A percentile compares a stretch with the other conserved stretches of the same genome.
These are phyloP conservation scores for Dasyornis broadbenti DNA, from an alignment of 2,113 vertebrate species.

Conservation along the genomic window DNA sequence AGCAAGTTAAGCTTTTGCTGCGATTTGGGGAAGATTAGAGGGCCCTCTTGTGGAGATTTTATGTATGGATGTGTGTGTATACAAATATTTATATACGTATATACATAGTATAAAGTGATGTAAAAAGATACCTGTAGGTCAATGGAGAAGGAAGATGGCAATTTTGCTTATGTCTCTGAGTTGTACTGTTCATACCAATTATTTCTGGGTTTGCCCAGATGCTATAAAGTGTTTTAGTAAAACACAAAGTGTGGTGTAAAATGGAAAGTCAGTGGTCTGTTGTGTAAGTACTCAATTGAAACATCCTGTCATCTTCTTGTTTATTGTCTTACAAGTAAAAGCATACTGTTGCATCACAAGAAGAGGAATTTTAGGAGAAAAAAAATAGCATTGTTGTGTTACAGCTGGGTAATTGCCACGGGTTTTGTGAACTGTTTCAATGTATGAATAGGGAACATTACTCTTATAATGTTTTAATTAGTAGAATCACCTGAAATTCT, in stretches of 20 bases:
- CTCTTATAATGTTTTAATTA: not conserved
- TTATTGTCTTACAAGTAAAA: not conserved
- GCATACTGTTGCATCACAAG: not conserved
- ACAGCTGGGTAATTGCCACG: not conserved
- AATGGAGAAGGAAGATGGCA: not conserved
- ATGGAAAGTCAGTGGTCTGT: not conserved
- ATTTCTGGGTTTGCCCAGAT: not conserved
- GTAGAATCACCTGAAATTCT: not conserved
- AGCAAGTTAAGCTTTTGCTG: not conserved
- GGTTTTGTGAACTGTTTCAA: not conserved
- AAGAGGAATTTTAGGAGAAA: not conserved
- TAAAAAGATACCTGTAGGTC: not conserved
- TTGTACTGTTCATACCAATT: not conserved
- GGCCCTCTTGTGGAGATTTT: constrained; percentile 62
- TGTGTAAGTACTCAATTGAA: not conserved
- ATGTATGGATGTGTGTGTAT: rapidly evolving
- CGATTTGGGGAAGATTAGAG: constrained; percentile 49
- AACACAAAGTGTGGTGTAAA: not conserved
- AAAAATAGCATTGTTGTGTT: not conserved
- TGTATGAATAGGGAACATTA: not conserved
- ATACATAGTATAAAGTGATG: not conserved
- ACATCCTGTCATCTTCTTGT: not conserved
- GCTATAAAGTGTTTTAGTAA: not conserved
- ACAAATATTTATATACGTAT: rapidly evolving
- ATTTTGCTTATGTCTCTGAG: not conserved